Conservation (phyloP, 1,140 invertebrate genomes). For the Pemphigus obesinymphae region DNA sequence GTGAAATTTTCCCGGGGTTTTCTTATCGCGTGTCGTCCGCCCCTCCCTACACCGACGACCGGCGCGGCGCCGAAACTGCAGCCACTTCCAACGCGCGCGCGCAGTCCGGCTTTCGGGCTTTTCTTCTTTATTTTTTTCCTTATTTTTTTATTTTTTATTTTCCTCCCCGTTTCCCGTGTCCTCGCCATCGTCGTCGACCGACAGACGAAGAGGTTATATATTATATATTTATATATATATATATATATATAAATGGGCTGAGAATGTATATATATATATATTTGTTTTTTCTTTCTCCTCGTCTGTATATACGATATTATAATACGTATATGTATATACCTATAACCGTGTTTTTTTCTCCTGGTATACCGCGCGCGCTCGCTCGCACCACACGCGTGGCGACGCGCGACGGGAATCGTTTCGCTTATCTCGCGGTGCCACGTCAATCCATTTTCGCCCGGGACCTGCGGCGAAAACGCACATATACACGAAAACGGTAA, state of each 20-base stretch:
- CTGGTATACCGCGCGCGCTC: neutral
- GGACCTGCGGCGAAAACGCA: too few relatives aligned
- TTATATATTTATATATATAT: too few relatives aligned
- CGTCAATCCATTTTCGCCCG: neutral
- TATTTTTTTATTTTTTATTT: too few relatives aligned
- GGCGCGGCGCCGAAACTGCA: too few relatives aligned
- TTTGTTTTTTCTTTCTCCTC: too few relatives aligned
- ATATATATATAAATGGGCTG: neutral
- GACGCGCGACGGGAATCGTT: neutral
- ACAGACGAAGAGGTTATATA: neutral
- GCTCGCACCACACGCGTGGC: neutral
- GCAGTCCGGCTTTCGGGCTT: neutral
- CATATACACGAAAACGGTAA: neutral
- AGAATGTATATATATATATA: neutral
- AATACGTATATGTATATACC: neutral
- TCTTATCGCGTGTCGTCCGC: conserved; percentile 2
- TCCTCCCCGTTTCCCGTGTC: too few relatives aligned
- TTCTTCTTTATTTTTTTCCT: neutral
- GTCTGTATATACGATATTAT: neutral
- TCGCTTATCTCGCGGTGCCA: neutral
- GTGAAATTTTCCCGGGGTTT: conserved; percentile 33
- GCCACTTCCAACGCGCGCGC: too few relatives aligned
- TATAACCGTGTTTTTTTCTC: neutral
- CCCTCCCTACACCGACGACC: too few relatives aligned
- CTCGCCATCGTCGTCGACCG: neutral